Evolutionary conservation across 1,140 invertebrate species (phyloP), one percentile per base, ranked within the genome.

Genomic region (Euborellia annulipes): DNA sequence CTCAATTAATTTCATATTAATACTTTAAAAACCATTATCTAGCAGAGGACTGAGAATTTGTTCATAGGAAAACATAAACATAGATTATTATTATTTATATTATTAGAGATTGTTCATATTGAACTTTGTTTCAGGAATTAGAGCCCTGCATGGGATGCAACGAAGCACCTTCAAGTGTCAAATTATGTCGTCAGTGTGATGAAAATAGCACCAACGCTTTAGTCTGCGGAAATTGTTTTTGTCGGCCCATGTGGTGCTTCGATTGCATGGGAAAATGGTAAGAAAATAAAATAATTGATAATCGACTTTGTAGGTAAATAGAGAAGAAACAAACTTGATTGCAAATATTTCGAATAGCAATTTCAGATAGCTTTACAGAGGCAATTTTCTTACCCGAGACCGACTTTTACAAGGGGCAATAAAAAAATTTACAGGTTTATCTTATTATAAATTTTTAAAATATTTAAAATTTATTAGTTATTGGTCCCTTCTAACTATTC

Each of bases 131-230:
- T 52, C 57, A 85, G 81, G 80, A 84, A 49, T 58, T 81, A 27
- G 84, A 89, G 43, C 67, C 73, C 21, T 93, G 90, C 57, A 84
- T 91, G 52, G 88, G 87, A 3, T 94, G 90, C 57, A 86, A 90
- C 79, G 75, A 84, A 59, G 72, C 68, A 36, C 58, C 59, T 30
- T 77, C 88, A 1, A 80, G 88, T 62, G 75, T 92, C 6, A 91
- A 90, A 65, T 64, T 94, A 7, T 68, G 76, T 36, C 82, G 81
- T 58, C 68, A 73, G 37, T 92, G 87, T 65, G 69, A 58, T 47
- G 61, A 61, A 52, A 45, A 55, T 44, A 52, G 63, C 52, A 57
- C 55, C 61, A 68, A 48, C 61, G 61, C 64, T 51, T 63, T 69
- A 56, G 55, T 54, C 0, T 79, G 77, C 55, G 56, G 59, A 8